Conservation (phyloP, 2,113 vertebrate genomes). For the Lophotis ruficrista region DNA sequence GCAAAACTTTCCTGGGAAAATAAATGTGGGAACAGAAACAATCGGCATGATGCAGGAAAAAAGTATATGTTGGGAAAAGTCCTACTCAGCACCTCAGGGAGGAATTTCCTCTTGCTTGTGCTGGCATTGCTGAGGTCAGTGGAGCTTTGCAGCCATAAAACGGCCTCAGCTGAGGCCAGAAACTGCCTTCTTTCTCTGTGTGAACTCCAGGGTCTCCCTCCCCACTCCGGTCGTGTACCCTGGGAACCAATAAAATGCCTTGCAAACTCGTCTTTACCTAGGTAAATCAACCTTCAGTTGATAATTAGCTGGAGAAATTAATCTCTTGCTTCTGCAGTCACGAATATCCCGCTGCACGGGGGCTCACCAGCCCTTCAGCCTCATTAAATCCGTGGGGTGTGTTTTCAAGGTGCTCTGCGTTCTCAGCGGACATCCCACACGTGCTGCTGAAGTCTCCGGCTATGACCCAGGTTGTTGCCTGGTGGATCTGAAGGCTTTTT, state of each 20-base stretch:
- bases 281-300: background rate
- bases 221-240: accelerated
- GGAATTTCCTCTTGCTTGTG: slow-evolving; percentile 3
- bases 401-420: background rate
- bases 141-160: background rate
- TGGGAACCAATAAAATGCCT: background rate
- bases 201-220: background rate
- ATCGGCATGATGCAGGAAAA: background rate
- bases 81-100: background rate
- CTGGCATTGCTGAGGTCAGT: background rate
- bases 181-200: background rate
- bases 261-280: background rate
- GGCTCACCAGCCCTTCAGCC: background rate
- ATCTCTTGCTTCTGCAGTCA: background rate
- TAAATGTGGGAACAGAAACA: background rate
- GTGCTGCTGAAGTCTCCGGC: background rate
- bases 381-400: background rate
- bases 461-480: background rate
- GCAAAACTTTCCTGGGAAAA: background rate
- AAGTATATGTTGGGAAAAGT: background rate
- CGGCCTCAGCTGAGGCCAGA: background rate
- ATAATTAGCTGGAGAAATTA: background rate
- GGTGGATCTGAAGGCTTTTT: background rate
- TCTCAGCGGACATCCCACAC: accelerated
- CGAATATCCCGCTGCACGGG: accelerated